These are phyloP conservation scores for Sterrhoptilus dennistouni DNA, from an alignment of 2,113 vertebrate genomes.

Conservation along the genomic window DNA sequence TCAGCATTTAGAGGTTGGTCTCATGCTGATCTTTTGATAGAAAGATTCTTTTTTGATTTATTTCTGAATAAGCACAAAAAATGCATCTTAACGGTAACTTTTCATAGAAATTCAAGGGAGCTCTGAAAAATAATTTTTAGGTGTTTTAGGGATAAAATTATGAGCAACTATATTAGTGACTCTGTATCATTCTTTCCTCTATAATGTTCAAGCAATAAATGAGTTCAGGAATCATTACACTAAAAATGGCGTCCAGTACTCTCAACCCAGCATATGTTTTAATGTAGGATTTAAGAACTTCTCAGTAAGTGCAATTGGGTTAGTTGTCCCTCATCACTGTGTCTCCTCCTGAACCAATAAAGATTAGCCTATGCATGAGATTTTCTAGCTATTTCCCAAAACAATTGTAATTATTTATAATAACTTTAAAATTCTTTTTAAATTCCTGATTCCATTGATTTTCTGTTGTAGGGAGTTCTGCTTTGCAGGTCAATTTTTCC, in stretches of 20 bases:
- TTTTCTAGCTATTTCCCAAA: neutral
- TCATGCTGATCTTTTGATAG: neutral
- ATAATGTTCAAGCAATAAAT: neutral
- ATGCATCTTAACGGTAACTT: neutral
- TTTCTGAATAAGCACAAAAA: neutral
- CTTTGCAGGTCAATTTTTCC: neutral
- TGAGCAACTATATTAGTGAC: neutral
- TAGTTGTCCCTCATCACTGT: neutral
- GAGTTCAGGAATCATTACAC: neutral
- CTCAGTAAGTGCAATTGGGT: neutral
- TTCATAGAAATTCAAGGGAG: neutral
- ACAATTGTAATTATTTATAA: neutral
- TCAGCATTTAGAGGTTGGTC: neutral
- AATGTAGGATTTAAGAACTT: neutral
- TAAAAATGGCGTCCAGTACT: neutral
- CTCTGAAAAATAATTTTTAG: neutral
- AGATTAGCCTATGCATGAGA: neutral
- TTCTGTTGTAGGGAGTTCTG: neutral
- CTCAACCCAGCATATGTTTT: neutral
- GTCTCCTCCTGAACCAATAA: neutral
- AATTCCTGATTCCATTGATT: neutral
- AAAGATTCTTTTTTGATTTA: neutral
- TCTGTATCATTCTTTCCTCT: neutral
- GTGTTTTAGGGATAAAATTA: neutral
- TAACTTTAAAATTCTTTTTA: neutral